Conservation (phyloP, 2,888 invertebrate genomes). For the Laothoe populi region DNA sequence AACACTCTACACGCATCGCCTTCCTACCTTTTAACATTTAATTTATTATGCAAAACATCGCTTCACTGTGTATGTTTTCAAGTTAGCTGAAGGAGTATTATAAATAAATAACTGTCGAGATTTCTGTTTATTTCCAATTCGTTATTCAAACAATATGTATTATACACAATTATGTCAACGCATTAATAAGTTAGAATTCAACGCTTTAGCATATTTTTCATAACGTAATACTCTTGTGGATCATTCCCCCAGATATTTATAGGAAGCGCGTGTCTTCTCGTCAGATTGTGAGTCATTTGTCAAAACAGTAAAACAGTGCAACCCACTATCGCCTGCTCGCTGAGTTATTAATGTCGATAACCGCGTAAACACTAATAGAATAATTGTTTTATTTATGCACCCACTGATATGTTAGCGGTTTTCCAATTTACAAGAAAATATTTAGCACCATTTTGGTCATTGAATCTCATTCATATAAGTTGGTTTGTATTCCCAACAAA, state of each 20-base stretch:
- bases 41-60: neutral
- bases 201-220: neutral
- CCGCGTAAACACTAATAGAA: conserved; percentile 19
- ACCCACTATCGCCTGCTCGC: conserved; percentile 12
- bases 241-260: conserved; percentile 17
- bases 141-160: neutral
- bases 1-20: too few species aligned
- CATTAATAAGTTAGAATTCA: neutral
- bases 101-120: neutral
- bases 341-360: conserved; percentile 19
- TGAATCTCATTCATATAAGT: neutral
- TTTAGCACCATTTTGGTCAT: neutral
- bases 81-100: neutral
- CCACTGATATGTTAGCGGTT: conserved; percentile 19
- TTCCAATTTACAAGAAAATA: conserved; percentile 15
- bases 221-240: neutral
- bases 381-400: conserved; percentile 18
- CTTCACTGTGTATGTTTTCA: neutral
- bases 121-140: neutral
- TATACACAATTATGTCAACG: neutral
- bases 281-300: conserved; percentile 10
- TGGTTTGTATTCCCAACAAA: neutral
- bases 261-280: conserved; percentile 3
- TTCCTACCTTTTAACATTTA: too few species aligned
- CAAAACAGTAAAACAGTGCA: conserved; percentile 21